Conservation (phyloP, 2,797 vertebrate genomes). For the Pseudocheirus occidentalis region DNA sequence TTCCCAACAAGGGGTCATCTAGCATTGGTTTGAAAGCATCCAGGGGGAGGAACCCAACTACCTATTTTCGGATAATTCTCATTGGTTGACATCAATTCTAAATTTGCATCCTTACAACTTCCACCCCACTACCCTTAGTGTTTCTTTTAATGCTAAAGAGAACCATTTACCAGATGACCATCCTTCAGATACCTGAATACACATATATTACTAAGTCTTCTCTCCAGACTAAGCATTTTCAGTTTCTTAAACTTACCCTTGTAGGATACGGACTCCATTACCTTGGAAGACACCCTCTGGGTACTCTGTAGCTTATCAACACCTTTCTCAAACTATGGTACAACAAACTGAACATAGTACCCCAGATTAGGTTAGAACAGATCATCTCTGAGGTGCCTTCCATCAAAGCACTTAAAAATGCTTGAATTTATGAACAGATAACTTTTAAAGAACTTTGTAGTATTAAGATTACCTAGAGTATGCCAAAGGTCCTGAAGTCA, state of each 20-base stretch:
- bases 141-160: not conserved
- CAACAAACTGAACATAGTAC: not conserved
- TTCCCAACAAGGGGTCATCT: not conserved
- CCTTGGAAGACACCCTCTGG: not conserved
- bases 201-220: not conserved
- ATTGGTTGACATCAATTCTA: not conserved
- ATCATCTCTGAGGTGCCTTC: not conserved
- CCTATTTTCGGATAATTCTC: not conserved
- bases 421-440: not conserved
- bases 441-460: not conserved
- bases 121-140: not conserved
- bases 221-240: not conserved
- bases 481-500: not conserved
- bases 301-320: not conserved
- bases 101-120: not conserved
- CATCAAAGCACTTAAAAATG: not conserved
- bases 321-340: not conserved
- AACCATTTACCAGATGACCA: not conserved
- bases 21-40: not conserved
- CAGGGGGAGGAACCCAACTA: not conserved
- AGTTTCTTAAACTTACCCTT: not conserved
- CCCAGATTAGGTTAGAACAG: not conserved
- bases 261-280: not conserved
- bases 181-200: not conserved
- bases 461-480: not conserved